Evolutionary conservation across 2,797 vertebrate species (phyloP).

Genomic region (Smutsia gigantea): DNA sequence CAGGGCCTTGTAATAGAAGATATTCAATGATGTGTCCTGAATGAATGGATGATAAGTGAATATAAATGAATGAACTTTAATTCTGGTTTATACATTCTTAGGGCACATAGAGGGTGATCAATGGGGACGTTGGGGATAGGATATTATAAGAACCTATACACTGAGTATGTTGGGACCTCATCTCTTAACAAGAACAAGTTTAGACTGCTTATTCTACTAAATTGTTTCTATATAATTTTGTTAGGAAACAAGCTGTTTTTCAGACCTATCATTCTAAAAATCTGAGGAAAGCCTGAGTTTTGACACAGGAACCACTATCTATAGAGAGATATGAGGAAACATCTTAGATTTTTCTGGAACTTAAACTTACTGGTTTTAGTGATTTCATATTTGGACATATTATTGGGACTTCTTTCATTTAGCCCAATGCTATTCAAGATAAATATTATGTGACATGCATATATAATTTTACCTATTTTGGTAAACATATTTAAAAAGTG

Average conservation of each 20-base stretch:
- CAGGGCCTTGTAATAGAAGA: not conserved
- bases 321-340: not conserved
- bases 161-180: not conserved
- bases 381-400: not conserved
- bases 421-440: not conserved
- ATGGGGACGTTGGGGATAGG: not conserved
- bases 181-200: not conserved
- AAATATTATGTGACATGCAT: not conserved
- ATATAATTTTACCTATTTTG: not conserved
- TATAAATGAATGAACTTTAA: not conserved
- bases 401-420: not conserved
- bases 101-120: not conserved
- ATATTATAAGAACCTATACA: not conserved
- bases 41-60: not conserved
- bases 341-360: not conserved
- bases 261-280: not conserved
- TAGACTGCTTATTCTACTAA: not conserved
- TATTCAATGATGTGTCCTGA: not conserved
- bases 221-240: not conserved
- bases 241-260: not conserved
- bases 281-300: not conserved
- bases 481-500: not conserved
- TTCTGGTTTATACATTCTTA: not conserved
- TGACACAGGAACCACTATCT: not conserved
- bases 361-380: not conserved